A percentile compares a stretch with the other conserved stretches of the same genome.
Conservation (phyloP, 1,140 invertebrate genomes). For the Macrobrachium rosenbergii region DNA sequence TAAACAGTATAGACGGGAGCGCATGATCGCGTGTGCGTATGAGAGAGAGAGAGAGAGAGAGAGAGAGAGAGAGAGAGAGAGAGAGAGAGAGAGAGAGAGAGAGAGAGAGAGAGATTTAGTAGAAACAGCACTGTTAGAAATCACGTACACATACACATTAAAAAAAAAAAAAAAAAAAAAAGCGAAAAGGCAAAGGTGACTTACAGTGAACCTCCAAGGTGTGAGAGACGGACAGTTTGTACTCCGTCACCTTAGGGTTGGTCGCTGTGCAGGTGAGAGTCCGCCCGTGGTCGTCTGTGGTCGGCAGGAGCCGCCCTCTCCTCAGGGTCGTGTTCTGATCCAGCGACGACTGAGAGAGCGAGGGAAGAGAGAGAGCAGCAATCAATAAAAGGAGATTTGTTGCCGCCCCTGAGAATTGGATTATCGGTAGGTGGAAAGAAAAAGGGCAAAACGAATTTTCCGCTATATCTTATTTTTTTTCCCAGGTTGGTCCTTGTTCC, state of each 20-base stretch:
- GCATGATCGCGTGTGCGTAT: no score
- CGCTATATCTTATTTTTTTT: neutral
- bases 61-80: no score
- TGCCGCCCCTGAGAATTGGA: neutral
- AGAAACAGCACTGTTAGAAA: neutral
- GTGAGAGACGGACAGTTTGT: slow-evolving; percentile 27
- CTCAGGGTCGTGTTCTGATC: slow-evolving; percentile 41
- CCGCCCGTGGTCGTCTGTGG: slow-evolving; percentile 24
- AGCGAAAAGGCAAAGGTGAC: neutral
- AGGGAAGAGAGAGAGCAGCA: neutral
- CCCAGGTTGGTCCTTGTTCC: no score
- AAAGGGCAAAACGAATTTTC: neutral
- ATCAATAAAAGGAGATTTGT: neutral
- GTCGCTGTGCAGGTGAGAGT: slow-evolving; percentile 33
- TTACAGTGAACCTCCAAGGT: slow-evolving; percentile 37
- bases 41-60: no score
- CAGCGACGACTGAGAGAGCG: slow-evolving; percentile 28
- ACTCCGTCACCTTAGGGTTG: slow-evolving; percentile 39
- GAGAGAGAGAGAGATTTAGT: neutral
- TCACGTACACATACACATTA: no score
- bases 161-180: neutral
- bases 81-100: neutral
- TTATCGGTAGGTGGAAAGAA: neutral
- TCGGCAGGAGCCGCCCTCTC: slow-evolving; percentile 31
- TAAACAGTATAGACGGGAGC: no score